Conservation (phyloP, 2,113 vertebrate species). For the Tilapia sparmanii region DNA sequence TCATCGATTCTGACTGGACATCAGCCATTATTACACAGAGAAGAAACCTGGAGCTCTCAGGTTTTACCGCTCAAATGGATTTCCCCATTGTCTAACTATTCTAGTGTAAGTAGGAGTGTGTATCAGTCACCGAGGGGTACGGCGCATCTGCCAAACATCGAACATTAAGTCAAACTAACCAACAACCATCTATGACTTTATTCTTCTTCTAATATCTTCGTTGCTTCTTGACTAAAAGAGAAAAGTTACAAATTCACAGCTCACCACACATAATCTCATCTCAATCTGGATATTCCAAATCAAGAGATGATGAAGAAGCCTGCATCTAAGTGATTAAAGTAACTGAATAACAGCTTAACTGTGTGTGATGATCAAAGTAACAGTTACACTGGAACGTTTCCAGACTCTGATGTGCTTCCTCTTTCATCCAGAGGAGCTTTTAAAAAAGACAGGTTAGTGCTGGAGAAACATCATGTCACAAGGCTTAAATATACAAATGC, state of each 20-base stretch:
- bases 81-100: neutral
- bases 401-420: neutral
- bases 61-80: neutral
- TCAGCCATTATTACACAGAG: neutral
- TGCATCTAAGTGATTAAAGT: neutral
- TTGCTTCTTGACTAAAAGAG: neutral
- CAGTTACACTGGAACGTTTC: neutral
- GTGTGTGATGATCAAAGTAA: neutral
- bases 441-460: neutral
- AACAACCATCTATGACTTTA: neutral
- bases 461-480: neutral
- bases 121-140: accelerated
- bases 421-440: neutral
- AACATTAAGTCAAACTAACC: neutral
- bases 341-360: neutral
- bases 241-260: neutral
- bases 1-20: conserved; percentile 50
- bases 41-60: neutral
- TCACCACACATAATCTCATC: neutral
- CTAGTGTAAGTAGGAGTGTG: neutral
- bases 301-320: neutral
- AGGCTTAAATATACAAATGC: neutral
- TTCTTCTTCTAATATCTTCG: neutral
- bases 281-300: neutral
- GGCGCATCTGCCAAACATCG: accelerated